Evolutionary conservation across 1,140 invertebrate species (phyloP), one percentile per base, ranked within the genome.

Genomic region (Prorops nasuta): DNA sequence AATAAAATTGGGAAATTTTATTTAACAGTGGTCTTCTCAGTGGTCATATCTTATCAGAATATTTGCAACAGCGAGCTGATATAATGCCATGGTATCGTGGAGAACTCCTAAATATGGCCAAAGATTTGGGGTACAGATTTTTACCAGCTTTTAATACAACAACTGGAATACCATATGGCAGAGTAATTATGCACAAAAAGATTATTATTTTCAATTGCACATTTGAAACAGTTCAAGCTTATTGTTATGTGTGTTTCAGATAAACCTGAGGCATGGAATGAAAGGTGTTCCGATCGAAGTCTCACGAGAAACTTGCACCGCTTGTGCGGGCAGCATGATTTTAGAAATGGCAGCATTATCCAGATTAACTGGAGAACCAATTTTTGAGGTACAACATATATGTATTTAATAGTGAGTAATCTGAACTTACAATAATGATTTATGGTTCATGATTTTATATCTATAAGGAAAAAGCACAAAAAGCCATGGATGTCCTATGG

Each of bases 261-360:
- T 96, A 41, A 98, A 98, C 79, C 79, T 98, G 35, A 86, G 86
- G 44, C 83, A 91, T 73, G 96, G 95, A 17, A 85, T 98, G 73
- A 89, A 89, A 75, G 86, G 83, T 49, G 83, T 85, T 39, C 82
- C 84, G 50, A 65, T 92, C 16, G 86, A 88, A 65, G 82, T 87
- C 47, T 87, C 88, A 0, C 77, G 86, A 35, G 94, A 98, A 77
- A 98, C 95, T 0, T 98, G 96, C 69, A 98, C 95, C 0, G 94
- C 96, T 0, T 98, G 96, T 79, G 96, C 95, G n/a, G 96, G 96
- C 4, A 98, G 95, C 2, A 96, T 98, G 84, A 90, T 99, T 42
- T 76, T 99, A 42, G 97, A 99, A 78, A 95, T 98, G 85, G 96
- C 95, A 12, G 92, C 96, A 9, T 79, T 99, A 3, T 96, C 93